Percentiles rank a stretch among this genome's conserved stretches.
Evolutionary conservation across 2,797 vertebrate species (phyloP).

Genomic region (Syngnathus acus): DNA sequence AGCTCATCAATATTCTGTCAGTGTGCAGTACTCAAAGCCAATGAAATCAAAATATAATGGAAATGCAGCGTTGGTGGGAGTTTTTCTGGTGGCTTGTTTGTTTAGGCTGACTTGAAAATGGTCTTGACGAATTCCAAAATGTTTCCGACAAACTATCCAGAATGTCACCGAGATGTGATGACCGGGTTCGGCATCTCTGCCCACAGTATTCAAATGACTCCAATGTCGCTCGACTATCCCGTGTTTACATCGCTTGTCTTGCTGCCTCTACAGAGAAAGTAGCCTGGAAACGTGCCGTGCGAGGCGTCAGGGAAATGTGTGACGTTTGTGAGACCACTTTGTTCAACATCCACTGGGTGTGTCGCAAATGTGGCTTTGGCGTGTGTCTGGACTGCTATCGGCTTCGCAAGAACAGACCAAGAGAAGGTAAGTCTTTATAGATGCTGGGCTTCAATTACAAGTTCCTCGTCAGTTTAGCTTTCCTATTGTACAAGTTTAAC

Average conservation of each 20-base stretch:
- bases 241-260: background rate
- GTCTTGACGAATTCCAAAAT: too few relatives aligned
- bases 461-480: background rate
- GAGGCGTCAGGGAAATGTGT: conserved; percentile 96
- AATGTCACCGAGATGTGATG: too few relatives aligned
- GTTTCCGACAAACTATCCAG: too few relatives aligned
- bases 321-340: conserved; percentile 97
- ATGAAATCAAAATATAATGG: too few relatives aligned
- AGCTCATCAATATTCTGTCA: too few relatives aligned
- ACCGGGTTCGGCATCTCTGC: too few relatives aligned
- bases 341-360: conserved; percentile 99
- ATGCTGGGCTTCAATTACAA: background rate
- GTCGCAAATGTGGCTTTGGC: conserved; percentile 97
- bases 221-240: background rate
- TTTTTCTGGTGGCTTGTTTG: too few relatives aligned
- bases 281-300: conserved; percentile 96
- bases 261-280: conserved; percentile 81
- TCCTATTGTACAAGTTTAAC: background rate
- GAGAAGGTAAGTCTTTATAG: conserved; percentile 75
- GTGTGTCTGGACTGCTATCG: conserved; percentile 98
- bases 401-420: conserved; percentile 85
- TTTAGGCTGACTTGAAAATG: too few relatives aligned
- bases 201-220: background rate
- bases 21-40: too few relatives aligned
- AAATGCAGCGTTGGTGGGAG: too few relatives aligned